These are phyloP conservation scores for Ariolimax columbianus DNA, from an alignment of 2,888 invertebrate genomes.

Conservation along the genomic window DNA sequence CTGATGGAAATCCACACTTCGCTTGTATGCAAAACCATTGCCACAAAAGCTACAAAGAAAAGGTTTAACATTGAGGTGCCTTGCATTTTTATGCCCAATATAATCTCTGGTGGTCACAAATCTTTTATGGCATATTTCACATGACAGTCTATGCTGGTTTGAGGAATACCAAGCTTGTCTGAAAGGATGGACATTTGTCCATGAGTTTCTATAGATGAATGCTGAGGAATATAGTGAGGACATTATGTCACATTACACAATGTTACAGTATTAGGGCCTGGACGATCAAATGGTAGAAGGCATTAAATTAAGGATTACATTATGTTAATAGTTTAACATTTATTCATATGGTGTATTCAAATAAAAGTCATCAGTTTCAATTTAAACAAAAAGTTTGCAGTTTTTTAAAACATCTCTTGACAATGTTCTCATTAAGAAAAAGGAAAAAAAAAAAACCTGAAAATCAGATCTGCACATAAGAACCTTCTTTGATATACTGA, in stretches of 20 bases:
- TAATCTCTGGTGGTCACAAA: slow-evolving; percentile 53
- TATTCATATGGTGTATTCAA: background rate
- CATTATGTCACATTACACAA: slow-evolving; percentile 15
- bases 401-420: too few relatives aligned
- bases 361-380: too few relatives aligned
- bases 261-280: slow-evolving; percentile 13
- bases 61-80: slow-evolving; percentile 53
- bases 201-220: slow-evolving; percentile 20
- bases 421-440: too few relatives aligned
- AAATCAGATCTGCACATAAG: too few relatives aligned
- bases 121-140: slow-evolving; percentile 50
- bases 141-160: slow-evolving; percentile 41
- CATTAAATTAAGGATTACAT: background rate
- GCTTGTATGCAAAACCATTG: slow-evolving; percentile 51
- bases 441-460: too few relatives aligned
- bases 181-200: slow-evolving; percentile 22
- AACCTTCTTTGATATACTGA: too few relatives aligned
- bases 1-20: slow-evolving; percentile 50
- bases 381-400: background rate
- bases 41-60: slow-evolving; percentile 49
- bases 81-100: slow-evolving; percentile 53
- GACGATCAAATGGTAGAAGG: slow-evolving; percentile 6
- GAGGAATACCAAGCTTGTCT: slow-evolving; percentile 39
- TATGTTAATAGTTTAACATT: background rate
- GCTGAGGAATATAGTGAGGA: slow-evolving; percentile 36